phyloP scores from a whole-genome alignment of 2,797 vertebrate species.

The Carcharodon carcharias region DNA sequence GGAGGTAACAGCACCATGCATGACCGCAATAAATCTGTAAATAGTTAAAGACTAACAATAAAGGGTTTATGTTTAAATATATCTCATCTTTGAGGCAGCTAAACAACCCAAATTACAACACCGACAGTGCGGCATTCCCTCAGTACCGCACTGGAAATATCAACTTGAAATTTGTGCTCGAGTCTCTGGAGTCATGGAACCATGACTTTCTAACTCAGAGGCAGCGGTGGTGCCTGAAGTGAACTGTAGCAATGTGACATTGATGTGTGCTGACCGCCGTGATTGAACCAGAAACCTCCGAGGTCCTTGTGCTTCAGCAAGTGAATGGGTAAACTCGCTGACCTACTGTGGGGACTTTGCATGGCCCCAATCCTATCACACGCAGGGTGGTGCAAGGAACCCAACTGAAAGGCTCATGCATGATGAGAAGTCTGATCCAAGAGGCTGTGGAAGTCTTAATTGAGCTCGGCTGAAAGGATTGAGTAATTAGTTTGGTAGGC shows the following conservation, averaged over 20 bases:
- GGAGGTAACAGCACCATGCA: no score
- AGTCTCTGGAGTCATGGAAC: background rate
- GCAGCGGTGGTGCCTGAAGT: background rate
- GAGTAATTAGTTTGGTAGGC: conserved; percentile 10
- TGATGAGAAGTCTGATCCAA: background rate
- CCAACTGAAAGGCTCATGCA: background rate
- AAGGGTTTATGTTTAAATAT: no score
- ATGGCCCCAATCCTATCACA: background rate
- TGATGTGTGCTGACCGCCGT: no score
- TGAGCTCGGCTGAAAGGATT: conserved; percentile 22
- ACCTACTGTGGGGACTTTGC: background rate
- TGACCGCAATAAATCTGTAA: no score
- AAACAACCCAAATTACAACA: no score
- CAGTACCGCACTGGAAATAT: background rate
- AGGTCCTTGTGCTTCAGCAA: background rate
- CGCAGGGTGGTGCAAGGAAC: no score
- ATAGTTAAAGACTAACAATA: no score
- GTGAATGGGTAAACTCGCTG: background rate
- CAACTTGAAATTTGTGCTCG: background rate
- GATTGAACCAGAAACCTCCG: background rate
- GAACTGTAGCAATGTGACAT: background rate
- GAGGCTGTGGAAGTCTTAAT: background rate
- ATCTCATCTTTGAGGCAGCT: no score
- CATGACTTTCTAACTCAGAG: background rate
- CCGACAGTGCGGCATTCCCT: background rate